Conservation (phyloP, 2,888 invertebrate species). For the Zeuzera pyrina region DNA sequence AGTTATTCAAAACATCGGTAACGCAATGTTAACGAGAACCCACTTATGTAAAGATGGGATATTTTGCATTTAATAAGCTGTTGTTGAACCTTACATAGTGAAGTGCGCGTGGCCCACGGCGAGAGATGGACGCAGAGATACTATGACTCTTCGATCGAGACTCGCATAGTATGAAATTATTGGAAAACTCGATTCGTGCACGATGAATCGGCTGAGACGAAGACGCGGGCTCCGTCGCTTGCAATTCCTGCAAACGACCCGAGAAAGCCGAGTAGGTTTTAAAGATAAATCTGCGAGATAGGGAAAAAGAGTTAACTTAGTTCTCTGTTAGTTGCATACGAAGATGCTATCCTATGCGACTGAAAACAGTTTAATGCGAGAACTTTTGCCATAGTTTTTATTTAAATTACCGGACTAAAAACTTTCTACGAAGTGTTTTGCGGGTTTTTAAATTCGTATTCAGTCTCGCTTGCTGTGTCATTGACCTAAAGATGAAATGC, state of each 20-base stretch:
- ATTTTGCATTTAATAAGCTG: constrained; percentile 71
- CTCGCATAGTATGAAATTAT: constrained; percentile 64
- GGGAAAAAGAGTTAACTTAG: constrained; percentile 25
- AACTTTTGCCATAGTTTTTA: constrained; percentile 21
- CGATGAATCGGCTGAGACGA: constrained; percentile 53
- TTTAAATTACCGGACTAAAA: too few relatives aligned
- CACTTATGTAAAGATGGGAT: constrained; percentile 56
- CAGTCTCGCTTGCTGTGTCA: too few relatives aligned
- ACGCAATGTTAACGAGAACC: constrained; percentile 62
- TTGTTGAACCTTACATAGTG: constrained; percentile 19
- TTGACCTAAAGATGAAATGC: too few relatives aligned
- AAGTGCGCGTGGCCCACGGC: constrained; percentile 52
- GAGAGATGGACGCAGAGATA: constrained; percentile 50
- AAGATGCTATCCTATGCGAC: constrained; percentile 15
- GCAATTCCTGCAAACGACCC: constrained; percentile 52
- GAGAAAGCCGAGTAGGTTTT: constrained; percentile 48
- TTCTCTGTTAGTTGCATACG: constrained; percentile 34
- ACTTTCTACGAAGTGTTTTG: too few relatives aligned
- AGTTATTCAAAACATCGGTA: constrained; percentile 59
- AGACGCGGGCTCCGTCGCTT: constrained; percentile 28
- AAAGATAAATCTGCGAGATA: constrained; percentile 60
- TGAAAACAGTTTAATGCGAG: constrained; percentile 20
- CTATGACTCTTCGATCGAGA: constrained; percentile 40
- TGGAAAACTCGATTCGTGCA: constrained; percentile 64
- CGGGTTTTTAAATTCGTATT: too few relatives aligned